Conservation (phyloP, 2,888 invertebrate genomes). For the Cheilosia soror region DNA sequence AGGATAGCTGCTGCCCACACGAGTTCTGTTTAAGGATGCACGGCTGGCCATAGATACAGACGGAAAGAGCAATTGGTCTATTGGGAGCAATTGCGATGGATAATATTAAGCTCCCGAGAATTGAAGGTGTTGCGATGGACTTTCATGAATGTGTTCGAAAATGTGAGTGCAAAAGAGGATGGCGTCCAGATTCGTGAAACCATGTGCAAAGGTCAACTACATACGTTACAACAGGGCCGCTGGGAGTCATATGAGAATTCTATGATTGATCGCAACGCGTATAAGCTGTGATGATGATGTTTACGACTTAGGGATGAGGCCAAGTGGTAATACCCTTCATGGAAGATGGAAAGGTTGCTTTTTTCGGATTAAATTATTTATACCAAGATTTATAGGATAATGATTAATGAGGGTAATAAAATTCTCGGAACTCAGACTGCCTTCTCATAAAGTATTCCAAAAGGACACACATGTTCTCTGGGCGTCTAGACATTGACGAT, state of each 20-base stretch:
- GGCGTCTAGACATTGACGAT: too few species aligned
- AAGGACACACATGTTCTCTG: too few species aligned
- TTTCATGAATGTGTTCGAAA: constrained; percentile 9
- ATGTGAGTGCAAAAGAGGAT: neutral
- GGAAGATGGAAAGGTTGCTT: constrained; percentile 26
- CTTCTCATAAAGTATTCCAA: neutral
- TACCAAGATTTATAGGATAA: constrained; percentile 12
- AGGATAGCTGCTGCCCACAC: neutral
- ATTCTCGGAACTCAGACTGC: neutral
- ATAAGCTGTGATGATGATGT: constrained; percentile 38
- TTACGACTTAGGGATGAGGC: neutral
- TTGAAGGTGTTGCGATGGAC: constrained; percentile 38
- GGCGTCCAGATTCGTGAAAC: neutral
- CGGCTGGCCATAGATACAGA: neutral
- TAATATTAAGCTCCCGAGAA: constrained; percentile 36
- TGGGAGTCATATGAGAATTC: constrained; percentile 37
- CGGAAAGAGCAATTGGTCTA: constrained; percentile 36
- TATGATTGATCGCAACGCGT: constrained; percentile 55
- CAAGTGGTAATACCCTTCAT: constrained; percentile 2
- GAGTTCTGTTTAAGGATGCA: constrained; percentile 24
- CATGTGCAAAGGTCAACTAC: constrained; percentile 29
- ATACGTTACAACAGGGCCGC: constrained; percentile 4
- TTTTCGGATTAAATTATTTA: constrained; percentile 29
- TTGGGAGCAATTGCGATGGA: constrained; percentile 59
- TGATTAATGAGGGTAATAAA: constrained; percentile 42